These are phyloP conservation scores for Bombus polaris DNA, from an alignment of 1,140 invertebrate species.

Conservation along the genomic window DNA sequence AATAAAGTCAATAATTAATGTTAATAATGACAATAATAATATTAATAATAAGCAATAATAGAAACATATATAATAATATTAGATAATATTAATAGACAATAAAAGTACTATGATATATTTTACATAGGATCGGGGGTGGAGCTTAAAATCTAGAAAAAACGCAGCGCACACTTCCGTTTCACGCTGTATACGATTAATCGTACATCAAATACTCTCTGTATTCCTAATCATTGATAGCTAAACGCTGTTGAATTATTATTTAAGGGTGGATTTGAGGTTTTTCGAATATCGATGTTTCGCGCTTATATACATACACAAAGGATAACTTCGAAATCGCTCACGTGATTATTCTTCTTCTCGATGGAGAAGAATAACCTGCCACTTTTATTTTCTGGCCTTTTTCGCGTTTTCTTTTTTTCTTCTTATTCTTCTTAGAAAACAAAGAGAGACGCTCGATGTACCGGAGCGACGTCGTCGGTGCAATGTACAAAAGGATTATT, in stretches of 20 bases:
- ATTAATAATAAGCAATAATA: slow-evolving; percentile 70
- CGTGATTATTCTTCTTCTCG: slow-evolving; percentile 17
- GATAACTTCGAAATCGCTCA: slow-evolving; percentile 49
- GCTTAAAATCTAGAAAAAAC: slow-evolving; percentile 63
- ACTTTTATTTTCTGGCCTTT: background rate
- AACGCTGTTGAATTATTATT: slow-evolving; percentile 20
- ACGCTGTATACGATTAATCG: slow-evolving; percentile 47
- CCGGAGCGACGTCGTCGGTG: slow-evolving; percentile 44
- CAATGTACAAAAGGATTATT: slow-evolving; percentile 73
- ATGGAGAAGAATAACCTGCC: slow-evolving; percentile 36
- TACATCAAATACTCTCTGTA: slow-evolving; percentile 40
- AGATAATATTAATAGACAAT: slow-evolving; percentile 66
- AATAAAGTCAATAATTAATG: slow-evolving; percentile 62
- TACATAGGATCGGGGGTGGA: slow-evolving; percentile 74
- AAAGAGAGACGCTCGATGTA: slow-evolving; percentile 20
- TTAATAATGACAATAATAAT: slow-evolving; percentile 65
- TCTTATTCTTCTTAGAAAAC: background rate
- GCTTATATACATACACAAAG: slow-evolving; percentile 39
- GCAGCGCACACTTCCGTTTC: slow-evolving; percentile 42
- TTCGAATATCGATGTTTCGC: slow-evolving; percentile 57
- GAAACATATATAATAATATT: slow-evolving; percentile 70
- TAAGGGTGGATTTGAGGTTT: slow-evolving; percentile 17
- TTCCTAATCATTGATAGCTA: slow-evolving; percentile 51
- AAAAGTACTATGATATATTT: slow-evolving; percentile 74
- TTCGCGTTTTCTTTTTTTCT: background rate